Evolutionary conservation across 2,797 vertebrate species (phyloP).

Genomic region (Artibeus lituratus): DNA sequence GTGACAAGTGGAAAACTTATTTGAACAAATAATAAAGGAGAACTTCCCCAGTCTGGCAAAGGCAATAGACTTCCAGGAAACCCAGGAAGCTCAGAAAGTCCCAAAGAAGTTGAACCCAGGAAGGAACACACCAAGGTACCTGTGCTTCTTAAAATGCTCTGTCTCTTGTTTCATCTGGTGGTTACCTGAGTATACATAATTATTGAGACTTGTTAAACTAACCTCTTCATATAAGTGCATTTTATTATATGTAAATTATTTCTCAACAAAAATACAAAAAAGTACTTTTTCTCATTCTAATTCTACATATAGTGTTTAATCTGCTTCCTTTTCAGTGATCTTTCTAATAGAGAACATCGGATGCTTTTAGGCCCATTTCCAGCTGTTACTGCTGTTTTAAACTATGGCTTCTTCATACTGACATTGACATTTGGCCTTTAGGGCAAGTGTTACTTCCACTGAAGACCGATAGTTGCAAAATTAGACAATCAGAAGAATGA

Average conservation of each 20-base stretch:
- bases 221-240: background rate
- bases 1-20: too few relatives aligned
- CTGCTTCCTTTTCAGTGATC: background rate
- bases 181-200: background rate
- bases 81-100: too few relatives aligned
- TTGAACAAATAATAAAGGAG: too few relatives aligned
- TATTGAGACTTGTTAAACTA: background rate
- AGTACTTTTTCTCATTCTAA: background rate
- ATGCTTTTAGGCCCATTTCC: background rate
- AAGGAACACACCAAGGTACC: too few relatives aligned
- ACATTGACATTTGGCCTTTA: background rate
- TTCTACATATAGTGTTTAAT: background rate
- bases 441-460: background rate
- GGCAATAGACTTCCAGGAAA: too few relatives aligned
- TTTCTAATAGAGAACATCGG: background rate
- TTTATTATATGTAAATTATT: background rate
- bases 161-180: background rate
- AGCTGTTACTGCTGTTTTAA: background rate
- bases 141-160: background rate
- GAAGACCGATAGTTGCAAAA: constrained; percentile 37
- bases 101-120: too few relatives aligned
- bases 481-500: background rate
- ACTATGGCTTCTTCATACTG: background rate
- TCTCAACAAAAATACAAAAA: background rate
- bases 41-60: too few relatives aligned